Conservation (phyloP, 1,140 invertebrate genomes). For the Elymnias hypermnestra region DNA sequence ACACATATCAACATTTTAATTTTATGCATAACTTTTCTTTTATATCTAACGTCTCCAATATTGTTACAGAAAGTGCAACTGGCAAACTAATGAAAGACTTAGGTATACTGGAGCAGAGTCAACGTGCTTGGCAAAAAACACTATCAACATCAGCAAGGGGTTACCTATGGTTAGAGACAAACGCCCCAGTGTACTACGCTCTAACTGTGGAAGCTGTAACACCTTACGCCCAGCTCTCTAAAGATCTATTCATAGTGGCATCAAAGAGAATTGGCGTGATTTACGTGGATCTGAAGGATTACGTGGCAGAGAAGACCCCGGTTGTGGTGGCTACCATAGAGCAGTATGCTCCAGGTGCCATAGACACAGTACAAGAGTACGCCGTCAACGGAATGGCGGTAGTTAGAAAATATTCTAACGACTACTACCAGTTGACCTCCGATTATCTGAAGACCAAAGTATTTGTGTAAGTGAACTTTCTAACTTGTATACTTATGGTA, state of each 20-base stretch:
- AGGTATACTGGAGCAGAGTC: constrained; percentile 78
- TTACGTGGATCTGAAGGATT: constrained; percentile 75
- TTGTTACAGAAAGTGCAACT: constrained; percentile 75
- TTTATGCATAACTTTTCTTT: no score
- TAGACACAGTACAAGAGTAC: constrained; percentile 77
- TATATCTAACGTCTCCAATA: no score
- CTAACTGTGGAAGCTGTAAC: constrained; percentile 72
- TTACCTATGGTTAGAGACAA: constrained; percentile 79
- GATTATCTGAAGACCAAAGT: constrained; percentile 83
- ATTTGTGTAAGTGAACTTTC: constrained; percentile 90
- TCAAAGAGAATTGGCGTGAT: constrained; percentile 74
- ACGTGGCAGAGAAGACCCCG: constrained; percentile 79
- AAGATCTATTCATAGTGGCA: constrained; percentile 75
- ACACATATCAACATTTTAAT: no score
- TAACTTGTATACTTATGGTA: no score
- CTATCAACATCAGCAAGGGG: constrained; percentile 76
- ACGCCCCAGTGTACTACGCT: constrained; percentile 81
- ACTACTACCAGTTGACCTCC: constrained; percentile 65
- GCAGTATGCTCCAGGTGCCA: constrained; percentile 81
- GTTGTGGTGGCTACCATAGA: constrained; percentile 80
- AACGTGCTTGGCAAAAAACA: constrained; percentile 77
- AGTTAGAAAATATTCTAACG: constrained; percentile 60
- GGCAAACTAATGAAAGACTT: constrained; percentile 78
- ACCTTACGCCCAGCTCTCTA: constrained; percentile 79
- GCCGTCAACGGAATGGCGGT: constrained; percentile 50